Base-by-base conservation (phyloP, 2,888 invertebrate genomes). In the Ennomos erosarius region DNA sequence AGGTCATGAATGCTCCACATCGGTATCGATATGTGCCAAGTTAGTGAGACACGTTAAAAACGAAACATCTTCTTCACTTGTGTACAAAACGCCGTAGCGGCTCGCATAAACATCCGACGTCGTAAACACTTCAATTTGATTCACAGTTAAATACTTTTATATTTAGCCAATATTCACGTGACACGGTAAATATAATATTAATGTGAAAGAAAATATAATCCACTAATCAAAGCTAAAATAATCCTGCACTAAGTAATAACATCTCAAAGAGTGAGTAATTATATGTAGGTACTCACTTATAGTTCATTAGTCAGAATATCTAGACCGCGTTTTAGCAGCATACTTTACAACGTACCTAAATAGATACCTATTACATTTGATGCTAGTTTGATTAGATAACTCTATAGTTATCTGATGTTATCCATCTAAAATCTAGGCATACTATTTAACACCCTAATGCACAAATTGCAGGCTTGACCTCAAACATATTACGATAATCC, bases 71-170 rank as follows among this genome's bases (percentile, higher is more conserved):
- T 82, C 84, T 81, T 83, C 65, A 65, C 35, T 44, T 45, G 50
- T 58, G 57, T 53, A 47, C 54, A 11, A 16, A 45, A 35, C 71
- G 62, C 38, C 59, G 82, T 70, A 62, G 37, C 59, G 82, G 81
- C 75, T 79, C 78, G 83, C 71, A 68, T 73, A 87, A 90, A 90
- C 90, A 90, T 90, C 90, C 90, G 88, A 82, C 26, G 5, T 3
- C 44, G 40, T 55, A 55, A 62, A 55, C 57, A 57, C 37, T 26
- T 51, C 44, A 16, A 52, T 46, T n/a, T 48, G 40, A 59, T 45
- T 50, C 45, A 40, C 40, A 9, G 35, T 12, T 38, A 37, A 42
- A 10, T 37, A 35, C 11, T 11, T 13, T 46, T 8, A 16, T 16
- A 37, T 46, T 46, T 46, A 16, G 13, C 8, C 12, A 42, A 9